Evolutionary conservation across 2,113 vertebrate species (phyloP), one percentile per base, ranked within the genome.

Genomic region (Prolemur simus): DNA sequence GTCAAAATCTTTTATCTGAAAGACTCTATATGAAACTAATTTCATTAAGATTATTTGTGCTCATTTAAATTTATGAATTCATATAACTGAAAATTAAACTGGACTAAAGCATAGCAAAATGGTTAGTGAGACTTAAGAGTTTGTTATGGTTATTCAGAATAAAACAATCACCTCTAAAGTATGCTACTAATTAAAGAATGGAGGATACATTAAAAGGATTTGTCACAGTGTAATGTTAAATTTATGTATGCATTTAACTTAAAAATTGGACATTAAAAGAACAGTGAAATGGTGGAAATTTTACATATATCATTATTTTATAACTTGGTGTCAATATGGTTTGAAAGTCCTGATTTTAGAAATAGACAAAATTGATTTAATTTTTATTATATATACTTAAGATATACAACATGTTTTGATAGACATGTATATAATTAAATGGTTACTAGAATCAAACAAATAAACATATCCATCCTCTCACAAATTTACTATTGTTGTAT

Each of bases 1-100:
- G 76, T 12, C 18, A 68, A 6, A 74, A 86, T 47, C 1, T 96
- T 83, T 96, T 13, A 71, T 96, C 60, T 96, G 15, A 68, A 87
- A 92, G 80, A 37, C 78, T 52, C 25, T 89, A 45, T 11, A 64
- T 89, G 47, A 87, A 98, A 52, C 17, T 91, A 25, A 42, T 92
- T 56, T 80, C 2, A 71, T 25, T 89, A 89, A 78, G 13, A 88
- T 82, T 34, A 47, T 91, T 66, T 89, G 32, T 76, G 21, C 12
- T 83, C 8, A 25, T 74, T 73, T 78, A 82, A 87, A 83, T 56
- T 60, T 17, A 25, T 69, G 34, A 63, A 45, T 13, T 82, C 11
- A 69, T 52, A 74, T 37, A 37, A 60, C 21, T 73, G 11, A 96
- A 82, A 90, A 64, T 89, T 83, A 39, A 93, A 94, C 68, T 69